Evolutionary conservation across 37 sponge, comb jelly and placozoan genomes (phyloP).

Genomic region (Mnemiopsis leidyi): DNA sequence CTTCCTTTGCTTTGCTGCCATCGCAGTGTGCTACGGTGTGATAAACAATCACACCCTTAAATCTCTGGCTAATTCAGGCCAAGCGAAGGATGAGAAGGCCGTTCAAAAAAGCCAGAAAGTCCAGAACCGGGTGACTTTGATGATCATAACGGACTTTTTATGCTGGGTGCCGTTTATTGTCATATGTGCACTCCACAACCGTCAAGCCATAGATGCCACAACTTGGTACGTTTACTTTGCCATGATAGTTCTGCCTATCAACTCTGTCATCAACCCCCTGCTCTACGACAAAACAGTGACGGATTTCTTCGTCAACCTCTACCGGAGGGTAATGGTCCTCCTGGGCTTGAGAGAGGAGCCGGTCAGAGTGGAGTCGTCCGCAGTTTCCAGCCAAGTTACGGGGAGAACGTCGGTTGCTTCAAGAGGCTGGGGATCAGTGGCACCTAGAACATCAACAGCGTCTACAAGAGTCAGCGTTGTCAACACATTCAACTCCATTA

Average conservation of each 20-base stretch:
- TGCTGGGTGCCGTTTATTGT: not conserved
- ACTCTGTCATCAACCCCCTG: slow-evolving; percentile 39
- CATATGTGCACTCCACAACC: not conserved
- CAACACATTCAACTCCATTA: too few species aligned
- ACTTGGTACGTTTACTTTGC: not conserved
- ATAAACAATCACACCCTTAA: not conserved
- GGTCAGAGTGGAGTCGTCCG: not conserved
- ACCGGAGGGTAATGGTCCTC: not conserved
- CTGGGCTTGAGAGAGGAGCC: not conserved
- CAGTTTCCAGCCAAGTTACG: not conserved
- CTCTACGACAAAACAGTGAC: not conserved
- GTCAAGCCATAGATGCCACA: not conserved
- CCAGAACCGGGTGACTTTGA: not conserved
- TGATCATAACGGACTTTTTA: slow-evolving; percentile 16
- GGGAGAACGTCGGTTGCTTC: not conserved
- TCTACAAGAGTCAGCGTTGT: not conserved
- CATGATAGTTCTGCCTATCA: not conserved
- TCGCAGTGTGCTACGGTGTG: not conserved
- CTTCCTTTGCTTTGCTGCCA: not conserved
- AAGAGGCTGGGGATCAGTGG: not conserved
- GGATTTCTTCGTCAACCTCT: not conserved
- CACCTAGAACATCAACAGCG: not conserved
- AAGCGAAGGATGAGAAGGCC: not conserved
- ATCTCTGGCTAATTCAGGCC: not conserved
- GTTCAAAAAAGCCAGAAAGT: not conserved